Base-by-base conservation (phyloP, 2,113 vertebrate species). In the Equus quagga region DNA sequence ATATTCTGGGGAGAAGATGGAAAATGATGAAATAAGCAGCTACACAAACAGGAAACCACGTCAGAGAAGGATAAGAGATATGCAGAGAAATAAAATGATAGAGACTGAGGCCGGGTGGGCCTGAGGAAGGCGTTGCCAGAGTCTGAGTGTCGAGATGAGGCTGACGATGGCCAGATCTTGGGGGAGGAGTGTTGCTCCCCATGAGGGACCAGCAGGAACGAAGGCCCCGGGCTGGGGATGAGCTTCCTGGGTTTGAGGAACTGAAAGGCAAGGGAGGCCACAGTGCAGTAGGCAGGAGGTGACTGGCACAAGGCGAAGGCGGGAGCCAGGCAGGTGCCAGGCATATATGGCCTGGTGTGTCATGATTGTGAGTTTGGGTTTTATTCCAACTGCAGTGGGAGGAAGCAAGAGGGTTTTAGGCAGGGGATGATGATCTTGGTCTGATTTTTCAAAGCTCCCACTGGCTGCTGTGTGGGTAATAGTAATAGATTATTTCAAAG, bases 131-230 rank as follows among this genome's bases (percentile, higher is more conserved):
- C 21, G 46, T 56, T 41, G 49, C 49, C 33, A 6, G 88, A 78
- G 46, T 6, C 3, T 0, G 14, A 65, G 75, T 0, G 1, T 15
- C 17, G 65, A n/a, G 58, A 69, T 13, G 64, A 69, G 64, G 9
- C 3, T 2, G 5, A 87, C 13, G 0, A 0, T 51, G 70, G 12
- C 24, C 19, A 51, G 87, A 73, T 23, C 44, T 31, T 0, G 4
- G 49, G 41, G 86, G 14, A 46, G 84, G 19, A 4, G 2, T 31
- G 19, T n/a, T 28, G 7, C 3, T 31, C 79, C 56, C 14, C 17
- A 12, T 6, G 3, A 18, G 46, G 15, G 72, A 44, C 31, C 78
- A 23, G 12, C 17, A 49, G 28, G n/a, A 69, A 23, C 64, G 28
- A 62, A 72, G 73, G n/a, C 76, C 82, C 56, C 18, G 1, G 6